Base-by-base conservation (phyloP, 2,797 vertebrate species). In the Manis pentadactyla region DNA sequence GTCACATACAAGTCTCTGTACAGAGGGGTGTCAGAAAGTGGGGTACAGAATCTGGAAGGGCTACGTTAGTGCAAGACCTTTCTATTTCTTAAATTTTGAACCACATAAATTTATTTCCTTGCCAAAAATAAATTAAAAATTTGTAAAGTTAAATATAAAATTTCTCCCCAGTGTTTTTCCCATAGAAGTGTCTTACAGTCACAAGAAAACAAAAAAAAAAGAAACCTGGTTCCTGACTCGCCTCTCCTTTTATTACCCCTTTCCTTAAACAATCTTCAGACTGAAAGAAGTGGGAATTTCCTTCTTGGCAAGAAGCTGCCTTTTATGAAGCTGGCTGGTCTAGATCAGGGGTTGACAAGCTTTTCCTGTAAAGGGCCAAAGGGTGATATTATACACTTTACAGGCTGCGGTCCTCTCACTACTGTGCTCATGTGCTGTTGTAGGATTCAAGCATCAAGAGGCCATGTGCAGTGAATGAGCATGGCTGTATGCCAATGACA, bases 391-490 rank as follows among this genome's bases (percentile, higher is more conserved):
- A 4, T 6, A 27, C n/a, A 18, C 14, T 19, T 15, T 7, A 84
- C 6, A 4, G 25, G 31, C 37, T 55, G 17, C 12, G 7, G 15
- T 4, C 55, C 61, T 31, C 39, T 61, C 23, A 7, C 10, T 46
- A 46, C 46, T 2, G 46, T 46, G 46, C 46, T 46, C 46, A 46
- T 46, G 46, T 46, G 46, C 46, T 46, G 46, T 46, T 46, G 46
- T 46, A 46, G 46, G 46, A 18, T 7, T 21, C 2, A 74, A 81
- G 19, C 8, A 21, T 15, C 12, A 5, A 59, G 19, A 51, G 17
- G 7, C 17, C 11, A 21, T 25, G 1, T 37, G 3, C 25, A 19
- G n/a, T 11, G 6, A 13, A 57, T 13, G 2, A 4, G 1, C 31
- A 17, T 59, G 2, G 4, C 55, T 27, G 7, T 55, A 7, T 83